A percentile compares a stretch with the other conserved stretches of the same genome.
phyloP scores from a whole-genome alignment of 2,797 vertebrate genomes.

The Pangasius krempfi region DNA sequence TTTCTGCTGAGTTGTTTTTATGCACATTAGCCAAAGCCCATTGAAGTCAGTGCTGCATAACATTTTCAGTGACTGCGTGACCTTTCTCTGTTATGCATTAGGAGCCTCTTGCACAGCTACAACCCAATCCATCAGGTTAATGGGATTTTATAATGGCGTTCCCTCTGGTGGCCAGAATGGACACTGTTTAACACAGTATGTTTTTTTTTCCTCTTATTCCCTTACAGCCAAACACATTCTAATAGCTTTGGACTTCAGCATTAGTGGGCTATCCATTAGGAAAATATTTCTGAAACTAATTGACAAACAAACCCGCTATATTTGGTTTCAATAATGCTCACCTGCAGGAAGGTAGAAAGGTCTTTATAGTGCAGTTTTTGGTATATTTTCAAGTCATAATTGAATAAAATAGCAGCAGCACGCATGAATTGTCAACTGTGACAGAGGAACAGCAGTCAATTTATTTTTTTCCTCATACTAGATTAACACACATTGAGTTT shows the following conservation, averaged over 20 bases:
- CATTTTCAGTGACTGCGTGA: conserved; percentile 50
- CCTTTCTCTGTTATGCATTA: conserved; percentile 56
- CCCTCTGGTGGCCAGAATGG: conserved; percentile 52
- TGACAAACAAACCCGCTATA: neutral
- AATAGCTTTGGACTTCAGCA: conserved; percentile 17
- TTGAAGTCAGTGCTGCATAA: conserved; percentile 48
- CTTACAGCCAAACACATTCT: conserved; percentile 3
- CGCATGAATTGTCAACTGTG: neutral
- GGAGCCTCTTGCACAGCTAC: conserved; percentile 46
- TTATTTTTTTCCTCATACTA: neutral
- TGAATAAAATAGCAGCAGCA: neutral
- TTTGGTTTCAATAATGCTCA: neutral
- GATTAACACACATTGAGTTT: neutral
- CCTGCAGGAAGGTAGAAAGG: neutral
- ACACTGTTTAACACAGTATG: conserved; percentile 40
- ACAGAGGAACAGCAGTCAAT: neutral
- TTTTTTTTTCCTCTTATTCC: neutral
- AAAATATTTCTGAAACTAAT: conserved; percentile 3
- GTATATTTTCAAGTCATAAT: neutral
- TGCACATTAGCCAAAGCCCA: conserved; percentile 51
- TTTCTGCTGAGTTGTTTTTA: conserved; percentile 47
- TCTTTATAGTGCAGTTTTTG: neutral
- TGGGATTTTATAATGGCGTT: conserved; percentile 54
- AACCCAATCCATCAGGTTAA: conserved; percentile 59
- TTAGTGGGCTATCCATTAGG: conserved; percentile 12